phyloP scores from a whole-genome alignment of 2,888 invertebrate genomes.

The Dryobota labecula region DNA sequence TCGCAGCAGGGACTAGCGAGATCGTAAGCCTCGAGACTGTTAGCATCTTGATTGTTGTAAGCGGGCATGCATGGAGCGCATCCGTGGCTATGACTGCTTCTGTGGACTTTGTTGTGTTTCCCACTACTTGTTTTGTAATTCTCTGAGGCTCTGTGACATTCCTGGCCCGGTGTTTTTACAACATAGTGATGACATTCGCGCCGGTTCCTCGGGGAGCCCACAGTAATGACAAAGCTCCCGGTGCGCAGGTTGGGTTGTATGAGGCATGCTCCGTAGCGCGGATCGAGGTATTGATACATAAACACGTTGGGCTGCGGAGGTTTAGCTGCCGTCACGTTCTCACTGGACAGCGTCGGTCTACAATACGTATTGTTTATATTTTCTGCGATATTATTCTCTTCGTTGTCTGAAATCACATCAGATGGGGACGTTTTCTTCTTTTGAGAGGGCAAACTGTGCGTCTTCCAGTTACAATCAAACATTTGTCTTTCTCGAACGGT shows the following conservation, averaged over 20 bases:
- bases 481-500: slow-evolving; percentile 95
- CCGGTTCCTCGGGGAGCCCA: slow-evolving; percentile 92
- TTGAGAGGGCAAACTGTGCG: slow-evolving; percentile 96
- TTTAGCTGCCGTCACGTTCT: slow-evolving; percentile 92
- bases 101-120: slow-evolving; percentile 81
- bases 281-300: slow-evolving; percentile 93
- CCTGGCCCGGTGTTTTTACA: slow-evolving; percentile 85
- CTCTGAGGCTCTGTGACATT: slow-evolving; percentile 82
- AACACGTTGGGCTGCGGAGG: slow-evolving; percentile 87
- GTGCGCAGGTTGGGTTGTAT: slow-evolving; percentile 92
- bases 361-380: slow-evolving; percentile 91
- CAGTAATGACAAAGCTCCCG: slow-evolving; percentile 93
- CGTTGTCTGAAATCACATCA: slow-evolving; percentile 84
- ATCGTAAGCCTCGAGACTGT: slow-evolving; percentile 96
- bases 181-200: slow-evolving; percentile 93
- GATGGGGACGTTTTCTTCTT: slow-evolving; percentile 93
- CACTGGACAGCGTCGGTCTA: slow-evolving; percentile 95
- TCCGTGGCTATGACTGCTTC: slow-evolving; percentile 89
- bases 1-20: slow-evolving; percentile 96
- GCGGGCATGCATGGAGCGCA: slow-evolving; percentile 94
- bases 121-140: slow-evolving; percentile 77
- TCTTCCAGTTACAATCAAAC: slow-evolving; percentile 96
- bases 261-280: slow-evolving; percentile 92
- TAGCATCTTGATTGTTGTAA: slow-evolving; percentile 92
- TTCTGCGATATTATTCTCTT: slow-evolving; percentile 85